Evolutionary conservation across 1,140 invertebrate genomes (phyloP).

Genomic region (Chionoecetes opilio): DNA sequence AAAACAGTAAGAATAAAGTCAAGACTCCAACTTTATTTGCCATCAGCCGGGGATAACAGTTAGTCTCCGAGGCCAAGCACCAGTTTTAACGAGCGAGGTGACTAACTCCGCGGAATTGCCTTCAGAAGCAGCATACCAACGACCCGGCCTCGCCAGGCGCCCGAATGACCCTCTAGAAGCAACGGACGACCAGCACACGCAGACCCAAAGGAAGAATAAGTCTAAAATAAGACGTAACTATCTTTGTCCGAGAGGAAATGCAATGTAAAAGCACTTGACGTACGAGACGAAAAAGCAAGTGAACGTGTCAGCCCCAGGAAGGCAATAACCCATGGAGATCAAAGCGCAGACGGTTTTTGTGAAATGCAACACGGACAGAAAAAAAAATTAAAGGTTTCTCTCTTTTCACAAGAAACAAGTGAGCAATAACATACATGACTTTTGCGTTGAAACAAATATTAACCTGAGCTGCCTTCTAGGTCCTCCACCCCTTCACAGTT

Average conservation of each 20-base stretch:
- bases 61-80: constrained; percentile 15
- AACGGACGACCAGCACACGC: background rate
- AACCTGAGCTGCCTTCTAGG: background rate
- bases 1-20: constrained; percentile 31
- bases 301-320: background rate
- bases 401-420: constrained; percentile 2
- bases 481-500: background rate
- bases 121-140: background rate
- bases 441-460: background rate
- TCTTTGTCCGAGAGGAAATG: background rate
- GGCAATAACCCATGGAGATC: background rate
- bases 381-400: background rate
- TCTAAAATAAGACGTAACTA: background rate
- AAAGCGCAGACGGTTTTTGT: background rate
- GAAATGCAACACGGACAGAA: background rate
- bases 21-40: constrained; percentile 5
- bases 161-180: background rate
- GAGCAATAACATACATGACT: background rate
- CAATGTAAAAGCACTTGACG: constrained; percentile 13
- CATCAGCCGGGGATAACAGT: constrained; percentile 27
- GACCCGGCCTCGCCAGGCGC: background rate
- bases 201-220: background rate
- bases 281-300: constrained; percentile 7
- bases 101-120: constrained; percentile 15
- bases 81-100: constrained; percentile 27